These are phyloP conservation scores for Drosophila persimilis DNA, from an alignment of 1,140 invertebrate genomes.

Conservation along the genomic window DNA sequence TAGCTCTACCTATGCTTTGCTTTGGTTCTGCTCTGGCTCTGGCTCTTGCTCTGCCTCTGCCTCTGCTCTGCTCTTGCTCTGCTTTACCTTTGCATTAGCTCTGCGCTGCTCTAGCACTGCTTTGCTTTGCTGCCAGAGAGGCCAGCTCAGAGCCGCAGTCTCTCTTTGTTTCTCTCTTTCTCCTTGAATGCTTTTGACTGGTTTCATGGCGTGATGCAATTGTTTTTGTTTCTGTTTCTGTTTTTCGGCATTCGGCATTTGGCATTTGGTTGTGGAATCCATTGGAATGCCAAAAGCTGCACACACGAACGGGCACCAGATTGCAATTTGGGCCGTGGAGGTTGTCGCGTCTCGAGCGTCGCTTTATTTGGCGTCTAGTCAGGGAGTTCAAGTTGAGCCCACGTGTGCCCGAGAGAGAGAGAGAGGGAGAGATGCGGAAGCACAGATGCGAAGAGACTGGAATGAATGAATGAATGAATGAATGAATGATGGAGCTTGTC, in stretches of 20 bases:
- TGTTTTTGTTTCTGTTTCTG: constrained; percentile 30
- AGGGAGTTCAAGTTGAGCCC: constrained; percentile 47
- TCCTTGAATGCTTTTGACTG: constrained; percentile 51
- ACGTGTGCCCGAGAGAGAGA: constrained; percentile 7
- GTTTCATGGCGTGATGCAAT: constrained; percentile 65
- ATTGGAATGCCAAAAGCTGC: constrained; percentile 57
- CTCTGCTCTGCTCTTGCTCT: too few relatives aligned
- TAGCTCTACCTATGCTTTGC: too few relatives aligned
- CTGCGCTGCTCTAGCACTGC: too few relatives aligned
- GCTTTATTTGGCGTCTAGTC: constrained; percentile 25
- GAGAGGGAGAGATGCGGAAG: constrained; percentile 17
- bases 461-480: neutral
- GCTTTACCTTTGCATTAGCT: too few relatives aligned
- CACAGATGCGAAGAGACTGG: constrained; percentile 6
- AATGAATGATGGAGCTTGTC: neutral
- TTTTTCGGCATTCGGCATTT: constrained; percentile 54
- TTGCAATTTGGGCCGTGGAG: constrained; percentile 46
- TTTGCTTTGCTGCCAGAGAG: too few relatives aligned
- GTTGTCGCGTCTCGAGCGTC: constrained; percentile 8
- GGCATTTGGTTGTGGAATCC: constrained; percentile 71
- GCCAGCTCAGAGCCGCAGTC: neutral
- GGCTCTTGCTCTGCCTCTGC: too few relatives aligned
- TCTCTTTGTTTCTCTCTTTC: constrained; percentile 28
- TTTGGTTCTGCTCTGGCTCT: too few relatives aligned
- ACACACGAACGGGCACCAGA: neutral